Evolutionary conservation across 2,113 vertebrate species (phyloP).

Genomic region (Calonectris borealis): DNA sequence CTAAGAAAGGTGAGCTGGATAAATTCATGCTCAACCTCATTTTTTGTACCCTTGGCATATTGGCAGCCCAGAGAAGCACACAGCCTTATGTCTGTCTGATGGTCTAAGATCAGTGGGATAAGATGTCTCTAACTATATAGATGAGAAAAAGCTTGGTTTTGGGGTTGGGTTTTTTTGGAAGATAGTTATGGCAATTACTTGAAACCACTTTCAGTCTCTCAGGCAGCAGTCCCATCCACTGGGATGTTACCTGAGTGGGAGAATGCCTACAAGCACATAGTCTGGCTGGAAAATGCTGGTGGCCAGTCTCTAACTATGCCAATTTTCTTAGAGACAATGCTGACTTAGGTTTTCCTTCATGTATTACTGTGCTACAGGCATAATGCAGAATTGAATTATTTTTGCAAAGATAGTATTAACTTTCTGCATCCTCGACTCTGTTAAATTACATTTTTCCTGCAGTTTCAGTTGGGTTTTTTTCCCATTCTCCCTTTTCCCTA

Average conservation of each 20-base stretch:
- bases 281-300: background rate
- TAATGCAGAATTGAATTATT: background rate
- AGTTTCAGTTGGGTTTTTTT: background rate
- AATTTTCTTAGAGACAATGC: background rate
- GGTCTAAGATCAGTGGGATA: background rate
- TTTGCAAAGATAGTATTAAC: background rate
- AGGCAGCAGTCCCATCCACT: background rate
- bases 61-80: background rate
- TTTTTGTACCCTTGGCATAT: background rate
- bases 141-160: background rate
- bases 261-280: background rate
- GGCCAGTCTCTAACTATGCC: background rate
- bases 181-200: background rate
- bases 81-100: background rate
- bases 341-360: background rate
- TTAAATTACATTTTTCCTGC: background rate
- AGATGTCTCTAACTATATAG: background rate
- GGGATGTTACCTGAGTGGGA: background rate
- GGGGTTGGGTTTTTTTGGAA: background rate
- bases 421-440: background rate
- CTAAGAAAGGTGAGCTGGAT: background rate
- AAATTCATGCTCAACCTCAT: background rate
- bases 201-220: background rate
- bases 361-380: background rate
- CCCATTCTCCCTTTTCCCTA: background rate